Evolutionary conservation across 1,140 invertebrate genomes (phyloP).

Genomic region (Drosophila lowei): DNA sequence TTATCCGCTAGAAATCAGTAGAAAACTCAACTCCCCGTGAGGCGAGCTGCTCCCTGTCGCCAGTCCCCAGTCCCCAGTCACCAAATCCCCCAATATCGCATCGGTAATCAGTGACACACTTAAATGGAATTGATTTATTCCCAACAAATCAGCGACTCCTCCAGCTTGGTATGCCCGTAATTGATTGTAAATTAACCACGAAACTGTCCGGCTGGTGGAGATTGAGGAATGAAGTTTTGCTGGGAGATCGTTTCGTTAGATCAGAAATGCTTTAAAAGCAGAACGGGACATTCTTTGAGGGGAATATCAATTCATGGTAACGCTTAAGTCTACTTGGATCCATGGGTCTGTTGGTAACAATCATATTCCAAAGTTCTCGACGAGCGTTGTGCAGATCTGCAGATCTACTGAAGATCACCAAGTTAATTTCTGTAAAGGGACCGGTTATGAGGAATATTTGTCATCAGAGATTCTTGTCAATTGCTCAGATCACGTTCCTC

Average conservation of each 20-base stretch:
- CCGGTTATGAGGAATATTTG: no score
- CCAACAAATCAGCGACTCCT: slow-evolving; percentile 72
- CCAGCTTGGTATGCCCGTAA: slow-evolving; percentile 68
- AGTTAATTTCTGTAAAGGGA: no score
- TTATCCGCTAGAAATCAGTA: slow-evolving; percentile 14
- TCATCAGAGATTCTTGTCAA: no score
- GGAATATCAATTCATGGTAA: not conserved
- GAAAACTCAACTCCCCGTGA: slow-evolving; percentile 9
- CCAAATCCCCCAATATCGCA: slow-evolving; percentile 4
- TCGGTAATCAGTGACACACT: slow-evolving; percentile 77
- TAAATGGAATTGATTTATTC: slow-evolving; percentile 82
- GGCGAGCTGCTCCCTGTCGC: slow-evolving; percentile 10
- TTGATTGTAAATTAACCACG: slow-evolving; percentile 77
- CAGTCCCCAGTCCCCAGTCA: no score
- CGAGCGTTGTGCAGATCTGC: no score
- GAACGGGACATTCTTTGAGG: not conserved
- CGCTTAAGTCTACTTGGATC: not conserved
- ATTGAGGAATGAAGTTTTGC: slow-evolving; percentile 8
- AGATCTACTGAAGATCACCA: no score
- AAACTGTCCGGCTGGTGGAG: not conserved
- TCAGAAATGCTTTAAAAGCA: not conserved
- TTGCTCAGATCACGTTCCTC: no score
- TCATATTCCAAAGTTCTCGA: no score
- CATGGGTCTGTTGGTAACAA: no score
- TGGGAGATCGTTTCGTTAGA: slow-evolving; percentile 18